These are phyloP conservation scores for Mustelus asterias DNA, from an alignment of 2,113 vertebrate species.

Conservation along the genomic window DNA sequence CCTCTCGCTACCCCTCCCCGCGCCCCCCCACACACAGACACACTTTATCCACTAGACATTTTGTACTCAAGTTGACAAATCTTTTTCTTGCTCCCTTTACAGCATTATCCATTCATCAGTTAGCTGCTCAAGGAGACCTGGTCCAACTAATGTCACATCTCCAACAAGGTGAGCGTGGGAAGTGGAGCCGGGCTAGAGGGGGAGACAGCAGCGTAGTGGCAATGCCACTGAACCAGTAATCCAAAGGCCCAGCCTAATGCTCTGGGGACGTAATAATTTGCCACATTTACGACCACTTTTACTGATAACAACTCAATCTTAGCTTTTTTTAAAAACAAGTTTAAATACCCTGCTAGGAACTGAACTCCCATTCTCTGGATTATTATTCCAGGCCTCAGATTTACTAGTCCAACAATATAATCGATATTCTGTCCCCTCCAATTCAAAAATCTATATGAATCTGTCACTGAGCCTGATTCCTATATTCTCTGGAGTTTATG, in stretches of 20 bases:
- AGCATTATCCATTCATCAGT: slow-evolving; percentile 88
- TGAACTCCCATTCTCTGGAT: background rate
- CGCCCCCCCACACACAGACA: too few relatives aligned
- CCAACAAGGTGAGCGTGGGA: slow-evolving; percentile 62
- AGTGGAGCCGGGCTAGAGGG: background rate
- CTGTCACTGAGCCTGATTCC: too few relatives aligned
- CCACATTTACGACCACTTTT: too few relatives aligned
- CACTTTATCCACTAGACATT: background rate
- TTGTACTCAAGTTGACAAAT: background rate
- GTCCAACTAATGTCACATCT: slow-evolving; percentile 71
- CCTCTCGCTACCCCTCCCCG: too few relatives aligned
- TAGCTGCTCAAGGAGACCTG: slow-evolving; percentile 88
- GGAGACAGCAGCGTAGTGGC: too few relatives aligned
- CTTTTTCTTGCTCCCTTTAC: background rate
- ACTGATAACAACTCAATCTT: background rate
- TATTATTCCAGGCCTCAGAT: too few relatives aligned
- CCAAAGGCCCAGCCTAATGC: too few relatives aligned
- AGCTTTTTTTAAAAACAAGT: background rate
- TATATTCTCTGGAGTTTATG: too few relatives aligned
- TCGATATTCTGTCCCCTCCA: background rate
- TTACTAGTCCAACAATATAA: background rate
- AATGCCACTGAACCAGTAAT: too few relatives aligned
- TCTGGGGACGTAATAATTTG: too few relatives aligned
- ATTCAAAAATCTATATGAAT: background rate
- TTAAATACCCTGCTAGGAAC: background rate